Evolutionary conservation across 2,888 invertebrate genomes (phyloP).

Genomic region (Oxystoma pomonae): DNA sequence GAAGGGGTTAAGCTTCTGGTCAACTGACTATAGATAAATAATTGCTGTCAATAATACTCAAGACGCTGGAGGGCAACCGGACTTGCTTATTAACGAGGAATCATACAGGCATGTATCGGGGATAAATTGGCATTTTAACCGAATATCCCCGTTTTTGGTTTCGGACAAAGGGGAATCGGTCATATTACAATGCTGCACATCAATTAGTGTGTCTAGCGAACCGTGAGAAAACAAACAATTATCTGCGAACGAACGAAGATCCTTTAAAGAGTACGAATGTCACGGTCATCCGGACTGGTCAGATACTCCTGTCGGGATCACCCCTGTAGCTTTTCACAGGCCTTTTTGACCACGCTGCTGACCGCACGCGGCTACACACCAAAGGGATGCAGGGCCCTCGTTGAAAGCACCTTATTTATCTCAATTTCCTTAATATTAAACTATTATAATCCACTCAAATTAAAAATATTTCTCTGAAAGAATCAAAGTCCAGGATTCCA

Average conservation of each 20-base stretch:
- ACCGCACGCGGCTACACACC: constrained; percentile 25
- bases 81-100: constrained; percentile 41
- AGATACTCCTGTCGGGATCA: constrained; percentile 34
- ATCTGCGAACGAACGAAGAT: constrained; percentile 43
- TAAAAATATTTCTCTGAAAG: too few species aligned
- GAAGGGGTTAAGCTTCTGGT: constrained; percentile 26
- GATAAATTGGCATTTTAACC: constrained; percentile 41
- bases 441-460: constrained; percentile 11
- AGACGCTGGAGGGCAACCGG: constrained; percentile 23
- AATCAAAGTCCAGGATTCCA: too few species aligned
- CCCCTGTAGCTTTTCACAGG: constrained; percentile 29
- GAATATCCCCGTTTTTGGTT: constrained; percentile 41
- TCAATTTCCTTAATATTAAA: constrained; percentile 44
- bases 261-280: constrained; percentile 46
- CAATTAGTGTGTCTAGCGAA: constrained; percentile 48
- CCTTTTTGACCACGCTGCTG: constrained; percentile 27
- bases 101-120: constrained; percentile 37
- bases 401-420: constrained; percentile 38
- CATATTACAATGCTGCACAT: constrained; percentile 38
- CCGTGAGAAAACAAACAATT: constrained; percentile 52
- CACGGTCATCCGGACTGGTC: constrained; percentile 42
- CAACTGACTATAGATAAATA: constrained; percentile 33
- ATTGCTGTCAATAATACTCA: constrained; percentile 32
- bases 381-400: constrained; percentile 34
- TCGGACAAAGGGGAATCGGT: constrained; percentile 30